Evolutionary conservation across 1,140 invertebrate species (phyloP), one percentile per base, ranked within the genome.

Genomic region (Lethrus apterus): DNA sequence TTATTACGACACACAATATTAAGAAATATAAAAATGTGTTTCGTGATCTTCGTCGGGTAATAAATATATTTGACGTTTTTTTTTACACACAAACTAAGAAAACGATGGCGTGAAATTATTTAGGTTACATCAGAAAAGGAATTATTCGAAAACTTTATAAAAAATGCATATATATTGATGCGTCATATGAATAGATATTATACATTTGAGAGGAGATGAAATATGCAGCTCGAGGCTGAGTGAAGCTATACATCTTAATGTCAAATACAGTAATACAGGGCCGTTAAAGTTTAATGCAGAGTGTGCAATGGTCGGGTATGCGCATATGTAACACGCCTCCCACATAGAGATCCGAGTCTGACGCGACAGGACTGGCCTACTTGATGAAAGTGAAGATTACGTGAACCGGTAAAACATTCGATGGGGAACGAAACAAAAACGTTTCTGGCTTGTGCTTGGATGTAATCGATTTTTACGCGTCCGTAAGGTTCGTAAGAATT

Each of bases 201-300:
- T 38, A 38, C 20, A 23, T 38, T 38, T 13, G 33, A 41, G 29
- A 18, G 44, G 14, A 30, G 44, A 44, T 51, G 44, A 46, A 44
- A 51, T 51, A 47, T 44, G 44, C 44, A 42, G 44, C 5, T n/a
- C 21, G 8, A 18, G 13, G 21, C 38, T 17, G 23, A 20, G 44
- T 18, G 41, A 49, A 20, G 44, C 33, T 24, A 51, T 51, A 51
- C 49, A 51, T 51, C 49, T 51, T 51, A 51, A 51, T 51, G 49
- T 51, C 49, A 51, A 51, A 51, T 47, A 38, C 49, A 41, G 34
- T 40, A 46, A 41, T 32, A 45, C 32, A 18, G 30, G 30, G 35
- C 17, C 44, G 33, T 47, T 46, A 51, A 51, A 46, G 29, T 47
- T 51, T 46, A 34, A 46, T 51, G 44, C 44, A 21, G 42, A 21